phyloP scores from a whole-genome alignment of 2,888 invertebrate species.

The Ceraclea dissimilis region DNA sequence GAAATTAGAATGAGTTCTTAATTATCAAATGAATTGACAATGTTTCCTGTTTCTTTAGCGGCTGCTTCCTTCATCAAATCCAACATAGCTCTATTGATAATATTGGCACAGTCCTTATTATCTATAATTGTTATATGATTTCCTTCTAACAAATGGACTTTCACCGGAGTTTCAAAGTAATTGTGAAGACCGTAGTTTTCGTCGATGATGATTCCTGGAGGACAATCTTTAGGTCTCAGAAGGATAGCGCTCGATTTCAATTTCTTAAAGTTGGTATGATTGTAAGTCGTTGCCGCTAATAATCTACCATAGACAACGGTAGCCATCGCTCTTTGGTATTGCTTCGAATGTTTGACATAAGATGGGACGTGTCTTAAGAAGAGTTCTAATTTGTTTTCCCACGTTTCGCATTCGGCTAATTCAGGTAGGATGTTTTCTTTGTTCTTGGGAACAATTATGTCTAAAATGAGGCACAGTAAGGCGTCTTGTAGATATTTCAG shows the following conservation, averaged over 20 bases:
- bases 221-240: slow-evolving; percentile 54
- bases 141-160: slow-evolving; percentile 60
- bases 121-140: slow-evolving; percentile 65
- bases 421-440: slow-evolving; percentile 39
- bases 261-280: slow-evolving; percentile 40
- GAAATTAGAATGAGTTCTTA: too few relatives aligned
- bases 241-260: slow-evolving; percentile 53
- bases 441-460: slow-evolving; percentile 40
- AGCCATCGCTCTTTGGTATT: slow-evolving; percentile 38
- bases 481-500: slow-evolving; percentile 50
- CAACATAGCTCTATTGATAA: slow-evolving; percentile 47
- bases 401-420: slow-evolving; percentile 46
- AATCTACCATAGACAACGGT: slow-evolving; percentile 47
- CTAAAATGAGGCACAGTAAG: slow-evolving; percentile 50
- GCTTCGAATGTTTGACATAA: slow-evolving; percentile 32
- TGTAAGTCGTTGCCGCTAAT: slow-evolving; percentile 44
- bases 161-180: slow-evolving; percentile 49
- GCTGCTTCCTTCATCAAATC: slow-evolving; percentile 17
- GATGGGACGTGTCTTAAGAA: slow-evolving; percentile 41
- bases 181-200: slow-evolving; percentile 61
- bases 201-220: slow-evolving; percentile 44
- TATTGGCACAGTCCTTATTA: slow-evolving; percentile 53
- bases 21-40: not conserved
- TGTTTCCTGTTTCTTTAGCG: slow-evolving; percentile 9
- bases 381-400: slow-evolving; percentile 49